These are phyloP conservation scores for Gadus macrocephalus DNA, from an alignment of 2,113 vertebrate species.

Conservation along the genomic window DNA sequence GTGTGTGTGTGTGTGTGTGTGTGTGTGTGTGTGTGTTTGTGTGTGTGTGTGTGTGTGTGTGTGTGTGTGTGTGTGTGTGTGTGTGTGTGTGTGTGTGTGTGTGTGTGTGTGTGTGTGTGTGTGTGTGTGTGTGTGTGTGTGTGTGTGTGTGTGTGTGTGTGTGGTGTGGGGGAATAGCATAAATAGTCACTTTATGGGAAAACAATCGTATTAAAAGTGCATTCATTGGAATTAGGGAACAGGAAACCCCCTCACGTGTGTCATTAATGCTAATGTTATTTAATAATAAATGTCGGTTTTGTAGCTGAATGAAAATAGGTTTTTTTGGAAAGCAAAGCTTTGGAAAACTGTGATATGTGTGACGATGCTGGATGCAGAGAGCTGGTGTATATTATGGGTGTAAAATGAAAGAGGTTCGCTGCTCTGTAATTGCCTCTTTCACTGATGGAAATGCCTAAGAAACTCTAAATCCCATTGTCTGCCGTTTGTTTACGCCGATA, in stretches of 20 bases:
- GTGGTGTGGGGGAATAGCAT: conserved; percentile 55
- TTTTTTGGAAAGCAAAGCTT: conserved; percentile 57
- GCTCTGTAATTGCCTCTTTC: conserved; percentile 43
- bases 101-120: background rate
- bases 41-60: background rate
- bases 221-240: conserved; percentile 84
- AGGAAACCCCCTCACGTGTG: conserved; percentile 75
- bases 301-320: conserved; percentile 48
- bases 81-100: background rate
- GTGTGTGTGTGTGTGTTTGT: background rate
- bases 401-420: conserved; percentile 24
- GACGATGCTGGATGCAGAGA: conserved; percentile 55
- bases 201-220: conserved; percentile 91
- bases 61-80: background rate
- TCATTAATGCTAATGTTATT: conserved; percentile 72
- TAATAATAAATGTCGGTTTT: conserved; percentile 65
- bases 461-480: conserved; percentile 48
- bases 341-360: conserved; percentile 56
- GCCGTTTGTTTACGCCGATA: conserved; percentile 49
- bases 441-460: conserved; percentile 45
- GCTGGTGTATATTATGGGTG: conserved; percentile 39
- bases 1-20: background rate
- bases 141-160: background rate
- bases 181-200: conserved; percentile 91
- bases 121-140: background rate